Percentiles rank a stretch among this genome's conserved stretches.
Evolutionary conservation across 2,888 invertebrate species (phyloP).

Genomic region (Nephrocerus scutellatus): DNA sequence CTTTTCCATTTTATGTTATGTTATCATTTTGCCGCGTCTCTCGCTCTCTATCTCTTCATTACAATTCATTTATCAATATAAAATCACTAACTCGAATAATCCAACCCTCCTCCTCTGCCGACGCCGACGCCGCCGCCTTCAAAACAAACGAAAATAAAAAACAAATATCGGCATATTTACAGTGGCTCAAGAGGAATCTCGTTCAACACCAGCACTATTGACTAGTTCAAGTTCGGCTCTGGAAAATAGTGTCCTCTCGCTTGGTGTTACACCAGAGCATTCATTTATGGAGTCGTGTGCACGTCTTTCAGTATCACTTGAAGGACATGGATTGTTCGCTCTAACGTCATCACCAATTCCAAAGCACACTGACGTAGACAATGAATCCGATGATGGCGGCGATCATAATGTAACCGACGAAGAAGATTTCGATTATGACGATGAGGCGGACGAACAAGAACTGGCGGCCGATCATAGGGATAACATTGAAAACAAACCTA

Average conservation of each 20-base stretch:
- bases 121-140: no score
- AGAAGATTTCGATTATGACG: conserved; percentile 35
- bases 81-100: no score
- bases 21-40: no score
- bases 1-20: no score
- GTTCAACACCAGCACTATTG: conserved; percentile 77
- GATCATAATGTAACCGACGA: conserved; percentile 25
- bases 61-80: no score
- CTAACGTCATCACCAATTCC: conserved; percentile 56
- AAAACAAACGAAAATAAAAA: no score
- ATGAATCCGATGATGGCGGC: conserved; percentile 20
- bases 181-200: conserved; percentile 82
- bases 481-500: conserved; percentile 31
- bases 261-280: conserved; percentile 81
- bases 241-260: conserved; percentile 55
- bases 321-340: conserved; percentile 71
- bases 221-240: conserved; percentile 59
- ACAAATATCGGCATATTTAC: no score
- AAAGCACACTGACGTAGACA: conserved; percentile 26
- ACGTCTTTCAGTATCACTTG: conserved; percentile 77
- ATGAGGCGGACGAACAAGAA: conserved; percentile 30
- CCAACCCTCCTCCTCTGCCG: no score
- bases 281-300: conserved; percentile 80
- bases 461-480: conserved; percentile 29
- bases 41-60: no score